phyloP scores from a whole-genome alignment of 2,888 invertebrate species.

The Drosophila mercatorum region DNA sequence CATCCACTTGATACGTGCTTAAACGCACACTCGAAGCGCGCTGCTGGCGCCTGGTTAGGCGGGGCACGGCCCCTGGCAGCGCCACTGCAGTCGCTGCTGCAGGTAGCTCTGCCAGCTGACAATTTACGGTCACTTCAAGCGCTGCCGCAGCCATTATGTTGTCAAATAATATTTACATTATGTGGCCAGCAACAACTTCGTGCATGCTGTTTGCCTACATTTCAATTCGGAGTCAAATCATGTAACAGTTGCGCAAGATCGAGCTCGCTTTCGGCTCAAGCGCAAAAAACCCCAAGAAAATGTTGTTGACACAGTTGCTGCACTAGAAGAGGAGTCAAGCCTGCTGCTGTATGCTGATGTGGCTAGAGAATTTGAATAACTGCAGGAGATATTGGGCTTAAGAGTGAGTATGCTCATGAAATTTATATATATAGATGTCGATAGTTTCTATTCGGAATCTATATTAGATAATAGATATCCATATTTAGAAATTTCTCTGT shows the following conservation, averaged over 20 bases:
- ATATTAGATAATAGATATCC: too few relatives aligned
- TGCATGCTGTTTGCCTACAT: constrained; percentile 10
- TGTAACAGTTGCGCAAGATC: neutral
- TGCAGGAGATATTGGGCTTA: too few relatives aligned
- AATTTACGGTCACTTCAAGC: constrained; percentile 55
- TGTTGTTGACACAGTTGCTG: too few relatives aligned
- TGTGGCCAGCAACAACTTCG: constrained; percentile 5
- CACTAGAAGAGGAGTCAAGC: too few relatives aligned
- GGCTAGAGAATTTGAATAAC: too few relatives aligned
- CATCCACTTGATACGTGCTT: constrained; percentile 71
- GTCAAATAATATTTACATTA: constrained; percentile 67
- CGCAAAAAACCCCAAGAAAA: neutral
- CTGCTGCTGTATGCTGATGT: too few relatives aligned
- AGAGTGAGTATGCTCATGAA: too few relatives aligned
- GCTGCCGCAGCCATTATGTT: constrained; percentile 57
- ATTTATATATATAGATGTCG: too few relatives aligned
- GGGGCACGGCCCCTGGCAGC: neutral
- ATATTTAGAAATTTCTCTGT: too few relatives aligned
- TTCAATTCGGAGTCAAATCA: neutral
- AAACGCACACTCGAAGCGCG: constrained; percentile 35
- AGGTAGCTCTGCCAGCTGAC: constrained; percentile 26
- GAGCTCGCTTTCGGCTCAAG: neutral
- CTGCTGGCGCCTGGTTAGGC: neutral
- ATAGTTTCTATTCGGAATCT: too few relatives aligned
- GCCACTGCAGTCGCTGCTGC: constrained; percentile 9